Percentiles rank a stretch among this genome's conserved stretches.
Conservation (phyloP, 2,797 vertebrate genomes). For the Lepus oiostolus region DNA sequence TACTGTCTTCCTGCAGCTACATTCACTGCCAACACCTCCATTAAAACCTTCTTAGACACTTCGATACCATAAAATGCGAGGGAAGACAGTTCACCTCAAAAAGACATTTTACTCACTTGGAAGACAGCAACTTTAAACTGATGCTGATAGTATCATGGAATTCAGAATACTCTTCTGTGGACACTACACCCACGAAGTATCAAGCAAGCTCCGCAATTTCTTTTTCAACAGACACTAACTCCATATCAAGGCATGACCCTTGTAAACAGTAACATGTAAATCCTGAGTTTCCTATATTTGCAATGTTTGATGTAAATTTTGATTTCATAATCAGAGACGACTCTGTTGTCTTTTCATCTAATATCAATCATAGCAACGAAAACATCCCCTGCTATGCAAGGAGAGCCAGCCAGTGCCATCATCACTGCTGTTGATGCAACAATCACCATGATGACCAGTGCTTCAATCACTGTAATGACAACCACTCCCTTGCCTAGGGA, state of each 20-base stretch:
- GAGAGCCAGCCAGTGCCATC: background rate
- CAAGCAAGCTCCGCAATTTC: background rate
- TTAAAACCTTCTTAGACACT: conserved; percentile 26
- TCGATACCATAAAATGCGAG: conserved; percentile 34
- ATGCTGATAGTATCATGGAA: background rate
- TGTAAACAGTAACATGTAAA: background rate
- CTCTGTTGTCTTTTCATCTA: conserved; percentile 16
- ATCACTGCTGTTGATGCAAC: conserved; percentile 76
- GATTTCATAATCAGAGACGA: conserved; percentile 22
- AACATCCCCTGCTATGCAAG: background rate
- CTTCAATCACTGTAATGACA: conserved; percentile 39
- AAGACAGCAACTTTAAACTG: background rate
- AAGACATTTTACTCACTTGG: conserved; percentile 25
- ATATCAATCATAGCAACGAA: conserved; percentile 26
- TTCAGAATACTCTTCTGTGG: background rate
- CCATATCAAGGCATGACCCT: background rate
- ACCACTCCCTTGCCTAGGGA: background rate
- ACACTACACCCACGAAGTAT: background rate
- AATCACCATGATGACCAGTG: conserved; percentile 76
- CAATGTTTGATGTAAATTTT: conserved; percentile 33
- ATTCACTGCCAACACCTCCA: background rate
- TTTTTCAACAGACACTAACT: background rate
- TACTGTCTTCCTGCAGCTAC: background rate
- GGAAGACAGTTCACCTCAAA: background rate
- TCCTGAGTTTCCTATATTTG: background rate